These are phyloP conservation scores for Oreonectes daqikongensis DNA, from an alignment of 2,797 vertebrate genomes.

Conservation along the genomic window DNA sequence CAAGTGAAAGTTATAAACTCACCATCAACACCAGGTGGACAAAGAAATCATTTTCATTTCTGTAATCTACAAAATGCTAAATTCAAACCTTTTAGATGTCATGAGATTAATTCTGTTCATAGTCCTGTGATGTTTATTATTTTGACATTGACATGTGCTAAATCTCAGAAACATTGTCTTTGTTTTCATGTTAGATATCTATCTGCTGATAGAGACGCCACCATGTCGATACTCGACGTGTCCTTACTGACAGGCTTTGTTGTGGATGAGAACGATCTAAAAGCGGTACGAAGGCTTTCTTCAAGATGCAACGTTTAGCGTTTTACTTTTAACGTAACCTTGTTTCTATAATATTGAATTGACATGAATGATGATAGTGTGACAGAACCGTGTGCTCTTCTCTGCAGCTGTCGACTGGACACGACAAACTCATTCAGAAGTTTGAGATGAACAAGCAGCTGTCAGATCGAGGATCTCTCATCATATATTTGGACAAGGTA, in stretches of 20 bases:
- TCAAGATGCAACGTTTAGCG: not conserved
- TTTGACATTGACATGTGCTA: not conserved
- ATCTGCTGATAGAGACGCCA: conserved; percentile 63
- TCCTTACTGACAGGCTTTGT: conserved; percentile 84
- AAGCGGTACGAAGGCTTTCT: conserved; percentile 65
- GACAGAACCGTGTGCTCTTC: not conserved
- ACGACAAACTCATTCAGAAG: conserved; percentile 75
- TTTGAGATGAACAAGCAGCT: conserved; percentile 74
- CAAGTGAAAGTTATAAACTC: conserved; percentile 62
- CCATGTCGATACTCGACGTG: conserved; percentile 84
- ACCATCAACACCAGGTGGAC: conserved; percentile 74
- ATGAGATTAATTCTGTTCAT: too few species aligned
- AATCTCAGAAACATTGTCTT: not conserved
- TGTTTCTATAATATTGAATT: not conserved
- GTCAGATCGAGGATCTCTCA: conserved; percentile 79
- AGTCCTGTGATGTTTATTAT: too few species aligned
- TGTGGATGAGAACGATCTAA: conserved; percentile 73
- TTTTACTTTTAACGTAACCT: too few species aligned
- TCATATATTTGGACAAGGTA: conserved; percentile 86
- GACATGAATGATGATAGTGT: not conserved
- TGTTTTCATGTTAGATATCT: conserved; percentile 65
- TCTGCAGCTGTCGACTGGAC: conserved; percentile 71
- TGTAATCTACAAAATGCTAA: too few species aligned
- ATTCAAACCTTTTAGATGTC: too few species aligned
- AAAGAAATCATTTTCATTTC: not conserved